These are phyloP conservation scores for Trissolcus basalis DNA, from an alignment of 1,140 invertebrate genomes.

Conservation along the genomic window DNA sequence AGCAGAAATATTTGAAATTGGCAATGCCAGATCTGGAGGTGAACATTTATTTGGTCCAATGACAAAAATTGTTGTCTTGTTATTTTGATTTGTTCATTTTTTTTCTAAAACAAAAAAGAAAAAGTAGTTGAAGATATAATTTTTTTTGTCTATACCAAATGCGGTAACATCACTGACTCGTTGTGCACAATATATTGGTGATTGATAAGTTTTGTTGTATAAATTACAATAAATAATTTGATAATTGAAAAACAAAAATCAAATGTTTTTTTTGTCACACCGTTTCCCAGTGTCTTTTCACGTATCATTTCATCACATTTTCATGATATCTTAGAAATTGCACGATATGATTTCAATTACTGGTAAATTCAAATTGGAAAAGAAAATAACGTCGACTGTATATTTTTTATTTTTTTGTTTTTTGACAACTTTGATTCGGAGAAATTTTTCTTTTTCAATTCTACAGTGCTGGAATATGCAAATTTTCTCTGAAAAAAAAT, in stretches of 20 bases:
- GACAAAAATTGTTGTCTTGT: too few species aligned
- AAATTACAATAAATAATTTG: constrained; percentile 34
- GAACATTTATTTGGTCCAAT: too few species aligned
- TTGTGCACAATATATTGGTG: background rate
- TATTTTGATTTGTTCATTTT: constrained; percentile 10
- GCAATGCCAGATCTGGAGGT: too few species aligned
- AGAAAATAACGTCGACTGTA: background rate
- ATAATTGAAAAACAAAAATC: constrained; percentile 27
- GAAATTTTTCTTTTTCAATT: too few species aligned
- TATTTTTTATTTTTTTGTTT: too few species aligned
- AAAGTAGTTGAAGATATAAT: background rate
- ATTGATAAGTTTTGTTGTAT: constrained; percentile 13
- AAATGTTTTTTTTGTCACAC: constrained; percentile 37
- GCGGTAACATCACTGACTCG: constrained; percentile 1
- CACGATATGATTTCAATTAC: constrained; percentile 9
- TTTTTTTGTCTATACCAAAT: background rate
- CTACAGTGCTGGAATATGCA: background rate
- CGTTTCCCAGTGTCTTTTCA: constrained; percentile 26
- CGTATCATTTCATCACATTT: constrained; percentile 52
- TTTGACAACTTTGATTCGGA: too few species aligned
- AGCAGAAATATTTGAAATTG: too few species aligned
- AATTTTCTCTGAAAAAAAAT: background rate
- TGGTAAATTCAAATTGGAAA: background rate
- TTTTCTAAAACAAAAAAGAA: background rate
- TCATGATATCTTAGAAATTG: constrained; percentile 52